A percentile compares a stretch with the other conserved stretches of the same genome.
phyloP scores from a whole-genome alignment of 2,113 vertebrate species.

The Ammodytes dubius region DNA sequence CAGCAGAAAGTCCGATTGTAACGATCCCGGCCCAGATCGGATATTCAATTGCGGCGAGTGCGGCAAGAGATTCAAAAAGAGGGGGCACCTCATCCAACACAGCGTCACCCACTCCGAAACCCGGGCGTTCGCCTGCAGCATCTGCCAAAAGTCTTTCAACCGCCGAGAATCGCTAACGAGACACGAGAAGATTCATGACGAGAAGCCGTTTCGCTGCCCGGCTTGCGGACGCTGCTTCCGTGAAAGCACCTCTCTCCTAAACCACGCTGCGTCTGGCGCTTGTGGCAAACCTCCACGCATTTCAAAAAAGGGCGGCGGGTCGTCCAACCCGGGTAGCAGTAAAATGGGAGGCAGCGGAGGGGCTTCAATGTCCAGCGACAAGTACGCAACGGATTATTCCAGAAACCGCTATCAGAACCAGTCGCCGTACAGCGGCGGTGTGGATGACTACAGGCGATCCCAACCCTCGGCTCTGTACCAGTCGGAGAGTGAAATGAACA shows the following conservation, averaged over 20 bases:
- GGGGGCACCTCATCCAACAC: conserved; percentile 94
- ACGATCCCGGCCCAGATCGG: conserved; percentile 85
- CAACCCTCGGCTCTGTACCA: conserved; percentile 77
- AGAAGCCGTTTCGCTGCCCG: conserved; percentile 90
- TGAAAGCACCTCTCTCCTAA: conserved; percentile 91
- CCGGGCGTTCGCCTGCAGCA: conserved; percentile 89
- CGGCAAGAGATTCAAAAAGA: conserved; percentile 94
- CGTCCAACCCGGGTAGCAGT: conserved; percentile 56
- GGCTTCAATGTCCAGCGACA: conserved; percentile 64
- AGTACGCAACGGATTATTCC: conserved; percentile 82
- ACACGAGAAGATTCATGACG: conserved; percentile 93
- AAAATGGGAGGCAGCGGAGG: conserved; percentile 68
- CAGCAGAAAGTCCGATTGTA: conserved; percentile 75
- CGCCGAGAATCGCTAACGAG: conserved; percentile 92
- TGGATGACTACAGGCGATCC: conserved; percentile 80
- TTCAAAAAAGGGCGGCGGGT: conserved; percentile 53
- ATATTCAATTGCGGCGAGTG: conserved; percentile 89
- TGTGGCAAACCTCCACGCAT: conserved; percentile 83
- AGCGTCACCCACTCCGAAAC: conserved; percentile 94
- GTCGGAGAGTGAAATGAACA: conserved; percentile 76
- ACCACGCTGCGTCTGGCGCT: conserved; percentile 90
- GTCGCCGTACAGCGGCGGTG: conserved; percentile 70
- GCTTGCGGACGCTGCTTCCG: conserved; percentile 93
- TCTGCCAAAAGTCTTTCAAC: conserved; percentile 93
- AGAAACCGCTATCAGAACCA: conserved; percentile 82